A percentile compares a stretch with the other conserved stretches of the same genome.
These are phyloP conservation scores for Rhopalosiphum padi DNA, from an alignment of 1,140 invertebrate genomes.

Conservation along the genomic window DNA sequence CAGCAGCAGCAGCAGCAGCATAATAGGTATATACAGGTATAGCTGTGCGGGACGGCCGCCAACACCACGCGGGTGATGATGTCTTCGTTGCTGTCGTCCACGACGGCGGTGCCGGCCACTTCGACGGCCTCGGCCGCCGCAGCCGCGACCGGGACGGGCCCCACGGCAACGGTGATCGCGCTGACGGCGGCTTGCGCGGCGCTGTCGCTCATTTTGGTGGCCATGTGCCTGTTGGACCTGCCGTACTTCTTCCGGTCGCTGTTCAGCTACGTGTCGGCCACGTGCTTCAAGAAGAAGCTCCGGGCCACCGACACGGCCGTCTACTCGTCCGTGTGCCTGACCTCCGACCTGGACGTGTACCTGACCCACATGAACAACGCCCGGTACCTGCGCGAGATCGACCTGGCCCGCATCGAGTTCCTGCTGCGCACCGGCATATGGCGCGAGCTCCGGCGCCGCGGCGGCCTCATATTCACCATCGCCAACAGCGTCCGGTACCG, in stretches of 20 bases:
- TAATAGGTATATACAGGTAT: too few species aligned
- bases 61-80: background rate
- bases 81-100: background rate
- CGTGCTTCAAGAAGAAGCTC: slow-evolving; percentile 70
- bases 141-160: background rate
- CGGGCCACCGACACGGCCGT: slow-evolving; percentile 72
- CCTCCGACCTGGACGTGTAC: slow-evolving; percentile 81
- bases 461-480: slow-evolving; percentile 77
- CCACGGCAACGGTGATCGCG: background rate
- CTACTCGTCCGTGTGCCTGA: slow-evolving; percentile 77
- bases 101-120: background rate
- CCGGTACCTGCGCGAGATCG: slow-evolving; percentile 81
- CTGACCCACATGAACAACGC: slow-evolving; percentile 90
- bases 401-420: slow-evolving; percentile 84
- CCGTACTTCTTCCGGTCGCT: slow-evolving; percentile 75
- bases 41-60: background rate
- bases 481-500: slow-evolving; percentile 82
- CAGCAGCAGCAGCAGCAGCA: too few species aligned
- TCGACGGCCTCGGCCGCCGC: background rate
- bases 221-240: slow-evolving; percentile 70
- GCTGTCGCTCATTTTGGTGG: slow-evolving; percentile 65
- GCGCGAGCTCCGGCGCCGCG: slow-evolving; percentile 72
- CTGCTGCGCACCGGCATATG: slow-evolving; percentile 80
- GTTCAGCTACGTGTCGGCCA: slow-evolving; percentile 69
- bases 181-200: slow-evolving; percentile 63